phyloP scores from a whole-genome alignment of 2,888 invertebrate species.

The Itoplectis maculator region DNA sequence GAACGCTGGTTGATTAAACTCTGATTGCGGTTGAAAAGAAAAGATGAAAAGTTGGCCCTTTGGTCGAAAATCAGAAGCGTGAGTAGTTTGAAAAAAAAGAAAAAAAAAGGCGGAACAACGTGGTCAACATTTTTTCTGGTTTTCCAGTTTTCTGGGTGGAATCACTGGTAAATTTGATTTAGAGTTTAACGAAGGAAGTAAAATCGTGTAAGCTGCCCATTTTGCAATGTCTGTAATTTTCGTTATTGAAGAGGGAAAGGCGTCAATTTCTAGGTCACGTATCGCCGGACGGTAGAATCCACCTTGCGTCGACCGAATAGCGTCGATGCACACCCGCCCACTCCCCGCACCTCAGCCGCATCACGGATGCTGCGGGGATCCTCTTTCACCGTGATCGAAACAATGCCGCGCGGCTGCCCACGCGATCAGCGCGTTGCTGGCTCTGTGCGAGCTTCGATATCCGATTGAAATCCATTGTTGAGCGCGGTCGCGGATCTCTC shows the following conservation, averaged over 20 bases:
- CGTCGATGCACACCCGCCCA: constrained; percentile 18
- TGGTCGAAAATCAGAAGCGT: neutral
- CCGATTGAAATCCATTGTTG: constrained; percentile 76
- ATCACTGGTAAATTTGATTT: neutral
- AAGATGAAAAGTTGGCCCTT: constrained; percentile 5
- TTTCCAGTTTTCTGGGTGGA: too few species aligned
- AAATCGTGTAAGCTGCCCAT: too few species aligned
- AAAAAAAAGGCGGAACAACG: neutral
- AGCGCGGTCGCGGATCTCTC: constrained; percentile 66
- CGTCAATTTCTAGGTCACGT: constrained; percentile 52
- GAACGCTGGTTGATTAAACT: constrained; percentile 61
- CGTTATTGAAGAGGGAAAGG: neutral
- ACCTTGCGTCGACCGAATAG: constrained; percentile 56
- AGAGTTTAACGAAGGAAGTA: neutral
- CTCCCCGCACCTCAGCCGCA: constrained; percentile 45
- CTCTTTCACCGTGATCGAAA: constrained; percentile 63
- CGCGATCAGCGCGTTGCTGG: constrained; percentile 63
- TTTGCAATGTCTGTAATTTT: neutral
- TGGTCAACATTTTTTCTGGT: neutral
- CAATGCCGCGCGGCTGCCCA: constrained; percentile 73
- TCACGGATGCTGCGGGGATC: constrained; percentile 46
- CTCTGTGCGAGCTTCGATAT: constrained; percentile 49
- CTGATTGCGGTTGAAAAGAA: constrained; percentile 49
- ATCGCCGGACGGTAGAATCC: constrained; percentile 43
- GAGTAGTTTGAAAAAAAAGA: too few species aligned